These are phyloP conservation scores for Acanthoscelides obtectus DNA, from an alignment of 2,888 invertebrate genomes.

Conservation along the genomic window DNA sequence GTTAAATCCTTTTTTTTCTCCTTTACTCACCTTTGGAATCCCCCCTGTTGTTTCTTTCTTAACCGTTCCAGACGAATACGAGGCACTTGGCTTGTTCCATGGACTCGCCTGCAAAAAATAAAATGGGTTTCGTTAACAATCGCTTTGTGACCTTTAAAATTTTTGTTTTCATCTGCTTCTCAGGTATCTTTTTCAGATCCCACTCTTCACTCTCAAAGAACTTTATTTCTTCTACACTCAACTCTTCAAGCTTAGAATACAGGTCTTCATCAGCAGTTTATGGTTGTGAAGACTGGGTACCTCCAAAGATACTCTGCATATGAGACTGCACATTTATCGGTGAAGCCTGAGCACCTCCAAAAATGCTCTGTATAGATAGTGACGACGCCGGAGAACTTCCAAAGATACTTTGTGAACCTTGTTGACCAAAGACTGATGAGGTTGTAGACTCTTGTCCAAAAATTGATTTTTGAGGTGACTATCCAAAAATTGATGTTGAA, in stretches of 20 bases:
- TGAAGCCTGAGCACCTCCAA: too few relatives aligned
- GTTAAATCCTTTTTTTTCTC: too few relatives aligned
- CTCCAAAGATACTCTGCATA: not conserved
- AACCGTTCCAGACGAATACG: slow-evolving; percentile 8
- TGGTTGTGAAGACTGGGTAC: not conserved
- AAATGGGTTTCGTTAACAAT: not conserved
- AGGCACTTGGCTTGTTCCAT: slow-evolving; percentile 22
- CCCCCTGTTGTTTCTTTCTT: slow-evolving; percentile 21
- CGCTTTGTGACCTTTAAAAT: not conserved
- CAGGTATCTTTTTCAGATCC: slow-evolving; percentile 58
- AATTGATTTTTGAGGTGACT: too few relatives aligned
- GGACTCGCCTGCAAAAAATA: slow-evolving; percentile 5
- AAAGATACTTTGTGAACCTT: too few relatives aligned
- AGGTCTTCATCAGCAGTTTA: slow-evolving; percentile 17
- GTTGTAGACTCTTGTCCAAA: too few relatives aligned
- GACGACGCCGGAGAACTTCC: too few relatives aligned
- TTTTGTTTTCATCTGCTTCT: not conserved
- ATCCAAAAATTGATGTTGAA: too few relatives aligned
- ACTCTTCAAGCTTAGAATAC: slow-evolving; percentile 58
- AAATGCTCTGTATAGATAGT: too few relatives aligned
- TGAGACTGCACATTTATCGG: not conserved
- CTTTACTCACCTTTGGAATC: slow-evolving; percentile 18
- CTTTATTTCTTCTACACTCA: slow-evolving; percentile 57
- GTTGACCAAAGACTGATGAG: not conserved
- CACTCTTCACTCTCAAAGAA: slow-evolving; percentile 61